A percentile compares a stretch with the other conserved stretches of the same genome.
Conservation (phyloP, 2,797 vertebrate genomes). For the Kryptolebias ocellatus region DNA sequence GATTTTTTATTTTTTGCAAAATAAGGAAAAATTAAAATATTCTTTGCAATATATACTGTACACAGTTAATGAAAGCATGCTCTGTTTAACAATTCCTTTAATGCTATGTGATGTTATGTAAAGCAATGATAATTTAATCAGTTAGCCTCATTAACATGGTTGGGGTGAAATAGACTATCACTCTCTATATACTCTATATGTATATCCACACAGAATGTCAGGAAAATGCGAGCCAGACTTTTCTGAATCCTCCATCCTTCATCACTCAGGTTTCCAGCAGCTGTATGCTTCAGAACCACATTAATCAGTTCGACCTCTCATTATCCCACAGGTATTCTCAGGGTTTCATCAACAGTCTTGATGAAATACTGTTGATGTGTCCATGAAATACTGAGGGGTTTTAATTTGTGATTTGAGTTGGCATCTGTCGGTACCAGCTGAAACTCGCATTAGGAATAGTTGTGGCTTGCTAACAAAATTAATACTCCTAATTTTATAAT, state of each 20-base stretch:
- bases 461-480: not conserved
- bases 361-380: not conserved
- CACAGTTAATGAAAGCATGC: not conserved
- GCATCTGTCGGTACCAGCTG: not conserved
- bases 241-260: too few relatives aligned
- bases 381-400: too few relatives aligned
- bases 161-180: not conserved
- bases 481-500: not conserved
- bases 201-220: not conserved
- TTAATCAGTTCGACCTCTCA: not conserved
- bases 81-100: not conserved
- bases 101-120: not conserved
- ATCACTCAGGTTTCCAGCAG: not conserved
- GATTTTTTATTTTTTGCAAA: too few relatives aligned
- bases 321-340: not conserved
- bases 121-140: not conserved
- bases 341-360: not conserved
- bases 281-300: not conserved
- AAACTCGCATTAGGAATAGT: not conserved
- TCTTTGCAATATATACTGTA: not conserved
- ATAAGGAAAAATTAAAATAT: not conserved
- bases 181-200: not conserved
- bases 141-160: not conserved
- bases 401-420: not conserved
- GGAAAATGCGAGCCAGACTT: not conserved